Base-by-base conservation (phyloP, 2,797 vertebrate species). In the Acanthurus tractus region DNA sequence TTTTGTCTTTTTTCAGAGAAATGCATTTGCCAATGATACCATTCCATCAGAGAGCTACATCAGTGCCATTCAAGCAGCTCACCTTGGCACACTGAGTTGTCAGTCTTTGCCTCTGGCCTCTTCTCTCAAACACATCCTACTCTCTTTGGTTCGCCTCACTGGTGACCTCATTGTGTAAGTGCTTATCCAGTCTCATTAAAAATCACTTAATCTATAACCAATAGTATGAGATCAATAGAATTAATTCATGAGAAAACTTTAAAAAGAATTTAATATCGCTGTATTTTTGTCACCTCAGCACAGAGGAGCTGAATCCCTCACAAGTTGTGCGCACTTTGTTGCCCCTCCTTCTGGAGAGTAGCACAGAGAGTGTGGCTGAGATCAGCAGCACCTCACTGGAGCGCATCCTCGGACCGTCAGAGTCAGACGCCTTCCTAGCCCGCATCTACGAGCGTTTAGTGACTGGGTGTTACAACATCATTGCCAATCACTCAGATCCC, bases 11-110 rank as follows among this genome's bases (percentile, higher is more conserved):
- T 87, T 63, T 18, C 83, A 99, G 98, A 96, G 98, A 84, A 99
- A 99, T 8, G 98, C 98, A 2, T 99, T 99, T 82, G 98, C 98
- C 45, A 99, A 99, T 8, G 98, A 99, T 86, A 99, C 97, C 8
- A 98, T 99, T 82, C 98, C 98, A 0, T 96, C 98, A 0, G 98
- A 99, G 86, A 99, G 98, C 93, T 99, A 99, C 91, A 99, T 99
- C 94, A 97, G 98, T 8, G 98, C 97, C 0, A 98, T 99, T 56
- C 98, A 99, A 93, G 97, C 98, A 0, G 98, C 98, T 49, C 98
- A 99, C 83, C 89, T 99, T 8, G 96, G 98, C 13, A 99, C 98
- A 0, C 93, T 99, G 9, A 98, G 97, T 92, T 97, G 96, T 92
- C 98, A 99, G 85, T 97, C 95, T 14, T 93, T 99, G 77, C 95